Evolutionary conservation across 2,797 vertebrate genomes (phyloP).

Genomic region (Sebastes aleutianus): DNA sequence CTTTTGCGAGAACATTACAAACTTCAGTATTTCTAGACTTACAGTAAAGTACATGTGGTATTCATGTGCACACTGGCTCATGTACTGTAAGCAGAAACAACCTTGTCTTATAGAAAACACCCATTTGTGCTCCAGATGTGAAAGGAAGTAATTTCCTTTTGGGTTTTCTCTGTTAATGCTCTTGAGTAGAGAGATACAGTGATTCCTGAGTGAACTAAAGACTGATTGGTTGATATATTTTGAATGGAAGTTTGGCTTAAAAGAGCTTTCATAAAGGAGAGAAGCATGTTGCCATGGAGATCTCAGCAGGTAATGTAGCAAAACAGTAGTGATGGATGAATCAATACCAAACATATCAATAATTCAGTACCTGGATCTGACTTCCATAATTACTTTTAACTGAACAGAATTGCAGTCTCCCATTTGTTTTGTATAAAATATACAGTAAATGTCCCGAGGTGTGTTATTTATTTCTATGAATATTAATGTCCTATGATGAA

Average conservation of each 20-base stretch:
- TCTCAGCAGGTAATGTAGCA: not conserved
- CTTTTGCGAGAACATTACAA: not conserved
- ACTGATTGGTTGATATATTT: not conserved
- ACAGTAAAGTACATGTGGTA: not conserved
- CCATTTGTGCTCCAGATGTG: not conserved
- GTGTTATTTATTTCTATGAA: not conserved
- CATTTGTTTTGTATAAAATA: not conserved
- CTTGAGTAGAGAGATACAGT: not conserved
- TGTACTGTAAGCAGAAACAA: not conserved
- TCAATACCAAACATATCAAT: not conserved
- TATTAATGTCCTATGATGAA: not conserved
- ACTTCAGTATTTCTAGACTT: not conserved
- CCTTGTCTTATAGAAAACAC: not conserved
- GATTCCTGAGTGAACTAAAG: not conserved
- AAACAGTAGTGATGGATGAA: not conserved
- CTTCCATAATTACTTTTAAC: not conserved
- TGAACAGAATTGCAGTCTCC: not conserved
- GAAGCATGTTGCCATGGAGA: not conserved
- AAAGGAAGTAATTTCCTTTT: not conserved
- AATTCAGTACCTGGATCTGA: not conserved
- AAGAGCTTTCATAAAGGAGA: not conserved
- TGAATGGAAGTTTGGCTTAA: not conserved
- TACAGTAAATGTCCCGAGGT: not conserved
- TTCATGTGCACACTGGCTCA: not conserved
- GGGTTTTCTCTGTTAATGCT: not conserved